Conservation (phyloP, 2,888 invertebrate genomes). For the Encarsia formosa region DNA sequence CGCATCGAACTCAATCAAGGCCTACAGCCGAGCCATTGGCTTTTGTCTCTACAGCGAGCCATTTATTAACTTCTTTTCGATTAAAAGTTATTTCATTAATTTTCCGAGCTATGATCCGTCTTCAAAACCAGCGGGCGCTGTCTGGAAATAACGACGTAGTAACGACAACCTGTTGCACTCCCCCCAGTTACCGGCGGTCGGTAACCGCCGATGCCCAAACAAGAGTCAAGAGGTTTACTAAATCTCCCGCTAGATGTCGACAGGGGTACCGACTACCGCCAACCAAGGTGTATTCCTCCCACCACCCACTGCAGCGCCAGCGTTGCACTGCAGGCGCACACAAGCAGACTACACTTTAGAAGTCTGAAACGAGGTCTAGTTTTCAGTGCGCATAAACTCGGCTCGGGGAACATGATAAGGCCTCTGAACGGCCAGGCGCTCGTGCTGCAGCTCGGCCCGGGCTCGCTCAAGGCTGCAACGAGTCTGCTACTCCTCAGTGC, state of each 20-base stretch:
- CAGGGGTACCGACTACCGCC: background rate
- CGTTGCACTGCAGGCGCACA: background rate
- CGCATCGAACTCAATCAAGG: constrained; percentile 9
- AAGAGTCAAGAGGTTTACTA: no score
- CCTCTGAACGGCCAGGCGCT: background rate
- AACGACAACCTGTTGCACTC: constrained; percentile 4
- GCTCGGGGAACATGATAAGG: constrained; percentile 38
- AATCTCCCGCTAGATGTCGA: background rate
- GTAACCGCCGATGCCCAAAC: no score
- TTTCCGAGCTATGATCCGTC: no score
- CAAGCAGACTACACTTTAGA: no score
- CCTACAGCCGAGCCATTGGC: no score
- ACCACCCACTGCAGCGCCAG: background rate
- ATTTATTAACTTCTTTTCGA: no score
- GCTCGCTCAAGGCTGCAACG: background rate
- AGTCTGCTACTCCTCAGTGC: constrained; percentile 4
- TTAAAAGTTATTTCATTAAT: no score
- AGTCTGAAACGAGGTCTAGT: constrained; percentile 42
- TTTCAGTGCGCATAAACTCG: constrained; percentile 45
- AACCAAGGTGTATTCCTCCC: background rate
- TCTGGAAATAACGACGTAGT: no score
- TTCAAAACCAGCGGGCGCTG: no score
- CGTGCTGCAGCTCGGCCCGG: constrained; percentile 23
- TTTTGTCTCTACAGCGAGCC: no score
- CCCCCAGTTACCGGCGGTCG: background rate